Conservation (phyloP, 2,113 vertebrate species). For the Brevimyrus niger region DNA sequence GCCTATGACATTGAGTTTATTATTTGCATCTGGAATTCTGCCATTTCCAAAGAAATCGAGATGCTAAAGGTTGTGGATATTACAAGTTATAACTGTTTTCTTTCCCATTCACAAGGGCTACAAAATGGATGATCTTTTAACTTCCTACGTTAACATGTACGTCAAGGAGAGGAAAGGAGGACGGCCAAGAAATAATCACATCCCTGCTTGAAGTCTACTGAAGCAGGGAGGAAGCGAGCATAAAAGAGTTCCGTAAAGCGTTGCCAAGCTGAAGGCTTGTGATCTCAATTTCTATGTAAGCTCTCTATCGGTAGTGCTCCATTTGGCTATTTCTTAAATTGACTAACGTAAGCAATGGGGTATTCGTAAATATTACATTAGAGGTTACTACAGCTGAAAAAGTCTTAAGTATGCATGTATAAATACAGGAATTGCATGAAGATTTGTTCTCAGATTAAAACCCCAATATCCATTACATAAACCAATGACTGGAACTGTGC, state of each 20-base stretch:
- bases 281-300: neutral
- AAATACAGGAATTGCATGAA: neutral
- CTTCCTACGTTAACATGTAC: conserved; percentile 79
- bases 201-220: conserved; percentile 23
- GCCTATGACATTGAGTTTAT: neutral
- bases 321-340: neutral
- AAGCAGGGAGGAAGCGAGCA: neutral
- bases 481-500: neutral
- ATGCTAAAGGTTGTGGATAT: neutral
- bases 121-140: conserved; percentile 96
- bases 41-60: neutral
- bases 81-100: neutral
- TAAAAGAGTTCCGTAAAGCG: neutral
- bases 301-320: neutral
- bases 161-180: conserved; percentile 52
- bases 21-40: neutral
- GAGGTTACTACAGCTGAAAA: neutral
- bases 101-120: conserved; percentile 73
- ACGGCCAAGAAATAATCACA: conserved; percentile 51
- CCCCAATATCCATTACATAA: neutral
- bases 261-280: neutral
- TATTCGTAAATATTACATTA: neutral
- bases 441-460: neutral
- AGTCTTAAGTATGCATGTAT: neutral
- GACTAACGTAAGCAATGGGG: neutral